A percentile compares a stretch with the other conserved stretches of the same genome.
Evolutionary conservation across 2,797 vertebrate species (phyloP).

Genomic region (Pyrocephalus nanus): DNA sequence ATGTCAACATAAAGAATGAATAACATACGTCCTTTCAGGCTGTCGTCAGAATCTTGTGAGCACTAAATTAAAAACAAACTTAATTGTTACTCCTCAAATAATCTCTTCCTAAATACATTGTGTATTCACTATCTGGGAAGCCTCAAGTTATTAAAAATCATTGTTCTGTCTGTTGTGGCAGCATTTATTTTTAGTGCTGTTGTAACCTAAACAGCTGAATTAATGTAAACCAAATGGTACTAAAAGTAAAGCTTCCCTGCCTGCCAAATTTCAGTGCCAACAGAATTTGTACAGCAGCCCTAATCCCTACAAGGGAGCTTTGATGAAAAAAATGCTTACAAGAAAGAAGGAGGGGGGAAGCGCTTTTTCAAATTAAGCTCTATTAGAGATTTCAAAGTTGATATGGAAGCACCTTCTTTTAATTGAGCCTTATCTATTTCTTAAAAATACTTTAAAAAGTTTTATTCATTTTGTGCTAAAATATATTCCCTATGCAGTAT

Average conservation of each 20-base stretch:
- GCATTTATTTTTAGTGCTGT: constrained; percentile 9
- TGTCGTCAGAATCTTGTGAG: neutral
- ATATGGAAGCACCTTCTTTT: neutral
- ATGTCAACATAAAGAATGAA: neutral
- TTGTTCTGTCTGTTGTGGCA: neutral
- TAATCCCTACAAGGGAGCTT: neutral
- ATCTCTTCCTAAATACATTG: neutral
- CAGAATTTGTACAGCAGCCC: neutral
- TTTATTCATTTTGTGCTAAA: neutral
- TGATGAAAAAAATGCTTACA: neutral
- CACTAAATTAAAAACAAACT: neutral
- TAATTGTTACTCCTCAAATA: neutral
- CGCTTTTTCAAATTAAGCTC: neutral
- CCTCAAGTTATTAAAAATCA: constrained; percentile 22
- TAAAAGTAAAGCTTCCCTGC: constrained; percentile 1
- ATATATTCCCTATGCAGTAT: neutral
- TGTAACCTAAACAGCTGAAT: constrained; percentile 15
- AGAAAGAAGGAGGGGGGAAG: neutral
- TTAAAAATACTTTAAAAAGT: neutral
- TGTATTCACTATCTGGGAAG: neutral
- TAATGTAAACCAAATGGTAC: constrained; percentile 28
- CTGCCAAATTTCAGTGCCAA: neutral
- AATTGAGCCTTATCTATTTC: neutral
- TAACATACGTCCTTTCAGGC: neutral
- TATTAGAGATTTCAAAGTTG: neutral